Evolutionary conservation across 2,113 vertebrate species (phyloP).

Genomic region (Pollimyrus isidori): DNA sequence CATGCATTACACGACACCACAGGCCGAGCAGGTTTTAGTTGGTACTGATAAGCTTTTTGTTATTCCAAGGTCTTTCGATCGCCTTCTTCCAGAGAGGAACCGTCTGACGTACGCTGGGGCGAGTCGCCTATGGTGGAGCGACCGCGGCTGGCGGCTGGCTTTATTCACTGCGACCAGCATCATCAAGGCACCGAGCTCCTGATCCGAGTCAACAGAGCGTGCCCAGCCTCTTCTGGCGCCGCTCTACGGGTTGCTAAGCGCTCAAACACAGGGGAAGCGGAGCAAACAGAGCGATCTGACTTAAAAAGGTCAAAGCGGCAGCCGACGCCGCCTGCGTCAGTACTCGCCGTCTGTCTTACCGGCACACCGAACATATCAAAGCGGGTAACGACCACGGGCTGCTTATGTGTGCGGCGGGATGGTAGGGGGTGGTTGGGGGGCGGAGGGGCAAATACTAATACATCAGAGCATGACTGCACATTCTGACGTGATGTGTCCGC

Average conservation of each 20-base stretch:
- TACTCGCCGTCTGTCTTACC: background rate
- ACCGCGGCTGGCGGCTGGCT: constrained; percentile 60
- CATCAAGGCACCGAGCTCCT: constrained; percentile 46
- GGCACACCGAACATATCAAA: constrained; percentile 8
- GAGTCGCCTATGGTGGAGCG: constrained; percentile 56
- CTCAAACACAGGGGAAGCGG: constrained; percentile 51
- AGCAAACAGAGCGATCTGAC: constrained; percentile 62
- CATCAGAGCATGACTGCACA: background rate
- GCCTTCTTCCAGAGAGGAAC: background rate
- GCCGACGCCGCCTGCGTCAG: constrained; percentile 48
- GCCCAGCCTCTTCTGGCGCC: constrained; percentile 32
- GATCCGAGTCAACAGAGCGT: constrained; percentile 44
- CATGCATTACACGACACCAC: background rate
- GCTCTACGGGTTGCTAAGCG: constrained; percentile 58
- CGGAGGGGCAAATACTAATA: background rate
- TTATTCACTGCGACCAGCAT: constrained; percentile 41
- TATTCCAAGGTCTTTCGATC: background rate
- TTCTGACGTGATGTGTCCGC: background rate
- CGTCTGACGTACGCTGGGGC: background rate
- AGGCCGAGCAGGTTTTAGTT: background rate
- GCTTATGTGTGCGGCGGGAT: background rate
- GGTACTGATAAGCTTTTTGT: background rate
- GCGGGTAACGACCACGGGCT: background rate
- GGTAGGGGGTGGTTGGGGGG: background rate
- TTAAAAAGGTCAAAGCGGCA: constrained; percentile 63